phyloP scores from a whole-genome alignment of 2,888 invertebrate genomes.

The Tinea pellionella region DNA sequence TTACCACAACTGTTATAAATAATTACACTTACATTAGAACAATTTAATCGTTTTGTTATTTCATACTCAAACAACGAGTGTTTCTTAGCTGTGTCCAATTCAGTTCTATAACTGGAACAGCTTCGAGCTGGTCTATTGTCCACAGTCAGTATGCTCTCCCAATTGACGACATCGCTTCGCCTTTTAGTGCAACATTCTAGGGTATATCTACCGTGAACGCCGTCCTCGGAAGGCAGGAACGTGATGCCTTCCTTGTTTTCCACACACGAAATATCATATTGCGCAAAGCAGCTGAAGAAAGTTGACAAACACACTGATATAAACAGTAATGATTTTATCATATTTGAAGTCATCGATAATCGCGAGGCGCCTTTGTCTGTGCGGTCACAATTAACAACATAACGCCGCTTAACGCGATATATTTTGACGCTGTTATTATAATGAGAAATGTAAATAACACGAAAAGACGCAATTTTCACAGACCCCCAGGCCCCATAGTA shows the following conservation, averaged over 20 bases:
- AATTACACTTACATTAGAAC: constrained; percentile 32
- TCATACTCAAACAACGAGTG: background rate
- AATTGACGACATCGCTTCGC: constrained; percentile 21
- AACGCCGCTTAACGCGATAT: background rate
- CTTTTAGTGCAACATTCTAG: constrained; percentile 31
- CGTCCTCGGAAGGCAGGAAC: constrained; percentile 25
- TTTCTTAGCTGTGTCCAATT: background rate
- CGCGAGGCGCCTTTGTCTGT: background rate
- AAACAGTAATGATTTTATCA: background rate
- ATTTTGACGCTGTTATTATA: background rate
- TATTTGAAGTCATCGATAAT: background rate
- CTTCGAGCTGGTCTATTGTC: background rate
- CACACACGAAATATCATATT: constrained; percentile 25
- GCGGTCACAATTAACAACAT: background rate
- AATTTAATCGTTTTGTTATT: constrained; percentile 21
- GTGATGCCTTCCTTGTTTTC: constrained; percentile 19
- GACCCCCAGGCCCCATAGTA: background rate
- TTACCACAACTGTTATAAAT: too few species aligned
- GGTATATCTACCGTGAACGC: constrained; percentile 33
- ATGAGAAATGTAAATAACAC: constrained; percentile 1
- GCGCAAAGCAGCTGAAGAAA: constrained; percentile 17
- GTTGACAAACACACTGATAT: background rate
- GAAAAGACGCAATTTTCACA: background rate
- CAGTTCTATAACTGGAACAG: background rate
- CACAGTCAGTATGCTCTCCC: constrained; percentile 20